Percentiles rank a stretch among this genome's conserved stretches.
These are phyloP conservation scores for Eupithecia vulgata DNA, from an alignment of 2,888 invertebrate genomes.

Conservation along the genomic window DNA sequence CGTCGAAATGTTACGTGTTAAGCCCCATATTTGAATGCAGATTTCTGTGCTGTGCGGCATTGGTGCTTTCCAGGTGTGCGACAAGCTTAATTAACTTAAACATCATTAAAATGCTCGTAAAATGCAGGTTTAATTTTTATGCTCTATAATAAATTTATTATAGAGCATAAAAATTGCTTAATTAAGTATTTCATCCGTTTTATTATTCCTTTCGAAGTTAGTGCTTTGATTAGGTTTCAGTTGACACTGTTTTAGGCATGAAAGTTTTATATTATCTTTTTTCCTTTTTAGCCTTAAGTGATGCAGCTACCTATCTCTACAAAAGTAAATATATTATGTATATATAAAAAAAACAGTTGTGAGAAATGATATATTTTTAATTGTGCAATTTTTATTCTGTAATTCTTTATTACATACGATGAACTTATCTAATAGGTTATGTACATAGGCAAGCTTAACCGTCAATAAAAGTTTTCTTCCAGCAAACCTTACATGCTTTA, in stretches of 20 bases:
- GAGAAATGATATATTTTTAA: neutral
- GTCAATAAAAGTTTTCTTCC: no score
- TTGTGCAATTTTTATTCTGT: no score
- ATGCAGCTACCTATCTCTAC: neutral
- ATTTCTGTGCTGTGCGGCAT: no score
- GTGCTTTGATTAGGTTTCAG: neutral
- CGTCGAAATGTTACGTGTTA: no score
- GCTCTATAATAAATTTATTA: neutral
- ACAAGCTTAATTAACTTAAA: neutral
- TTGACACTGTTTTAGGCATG: neutral
- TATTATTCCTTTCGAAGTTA: neutral
- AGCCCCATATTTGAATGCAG: no score
- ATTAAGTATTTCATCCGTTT: neutral
- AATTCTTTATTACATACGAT: no score
- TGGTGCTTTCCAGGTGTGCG: constrained; percentile 9
- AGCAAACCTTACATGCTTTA: no score
- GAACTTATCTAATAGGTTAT: no score
- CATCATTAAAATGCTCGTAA: neutral
- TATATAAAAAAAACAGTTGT: no score
- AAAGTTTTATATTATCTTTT: neutral
- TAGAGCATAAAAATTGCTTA: no score
- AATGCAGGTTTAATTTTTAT: neutral
- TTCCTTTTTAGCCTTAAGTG: neutral
- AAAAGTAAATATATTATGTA: constrained; percentile 4
- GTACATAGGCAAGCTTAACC: no score